phyloP scores from a whole-genome alignment of 1,140 invertebrate species.

The Maniola jurtina region DNA sequence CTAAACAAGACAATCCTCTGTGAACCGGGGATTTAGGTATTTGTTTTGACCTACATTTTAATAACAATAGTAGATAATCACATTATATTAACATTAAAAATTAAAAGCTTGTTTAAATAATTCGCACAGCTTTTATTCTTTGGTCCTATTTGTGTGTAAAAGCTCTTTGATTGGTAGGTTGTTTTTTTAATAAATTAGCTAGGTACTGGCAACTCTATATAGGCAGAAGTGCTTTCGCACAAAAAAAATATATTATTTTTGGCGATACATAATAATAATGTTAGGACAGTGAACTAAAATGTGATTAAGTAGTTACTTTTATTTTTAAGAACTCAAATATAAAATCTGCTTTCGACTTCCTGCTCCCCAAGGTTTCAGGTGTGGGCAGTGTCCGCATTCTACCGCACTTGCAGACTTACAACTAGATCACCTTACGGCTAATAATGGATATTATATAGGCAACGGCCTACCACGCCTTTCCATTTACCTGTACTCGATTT shows the following conservation, averaged over 20 bases:
- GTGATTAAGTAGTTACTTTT: slow-evolving; percentile 7
- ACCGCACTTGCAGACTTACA: slow-evolving; percentile 50
- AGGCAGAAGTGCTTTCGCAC: not conserved
- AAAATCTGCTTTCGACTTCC: slow-evolving; percentile 59
- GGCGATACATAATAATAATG: too few species aligned
- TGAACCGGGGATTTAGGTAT: not conserved
- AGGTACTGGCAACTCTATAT: too few species aligned
- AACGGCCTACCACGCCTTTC: slow-evolving; percentile 69
- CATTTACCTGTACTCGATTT: slow-evolving; percentile 48
- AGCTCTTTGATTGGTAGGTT: too few species aligned
- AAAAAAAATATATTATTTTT: not conserved
- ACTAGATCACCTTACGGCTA: slow-evolving; percentile 70
- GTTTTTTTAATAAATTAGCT: too few species aligned
- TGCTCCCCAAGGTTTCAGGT: slow-evolving; percentile 50
- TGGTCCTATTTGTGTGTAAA: too few species aligned
- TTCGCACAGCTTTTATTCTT: too few species aligned
- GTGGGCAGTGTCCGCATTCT: slow-evolving; percentile 74
- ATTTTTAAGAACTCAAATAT: slow-evolving; percentile 23
- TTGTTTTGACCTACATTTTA: slow-evolving; percentile 1
- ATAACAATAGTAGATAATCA: not conserved
- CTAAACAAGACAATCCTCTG: not conserved
- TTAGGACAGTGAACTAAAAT: not conserved
- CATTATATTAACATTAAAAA: not conserved
- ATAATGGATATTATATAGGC: slow-evolving; percentile 64
- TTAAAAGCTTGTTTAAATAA: too few species aligned